Conservation (phyloP, 2,888 invertebrate species). For the Luperina testacea region DNA sequence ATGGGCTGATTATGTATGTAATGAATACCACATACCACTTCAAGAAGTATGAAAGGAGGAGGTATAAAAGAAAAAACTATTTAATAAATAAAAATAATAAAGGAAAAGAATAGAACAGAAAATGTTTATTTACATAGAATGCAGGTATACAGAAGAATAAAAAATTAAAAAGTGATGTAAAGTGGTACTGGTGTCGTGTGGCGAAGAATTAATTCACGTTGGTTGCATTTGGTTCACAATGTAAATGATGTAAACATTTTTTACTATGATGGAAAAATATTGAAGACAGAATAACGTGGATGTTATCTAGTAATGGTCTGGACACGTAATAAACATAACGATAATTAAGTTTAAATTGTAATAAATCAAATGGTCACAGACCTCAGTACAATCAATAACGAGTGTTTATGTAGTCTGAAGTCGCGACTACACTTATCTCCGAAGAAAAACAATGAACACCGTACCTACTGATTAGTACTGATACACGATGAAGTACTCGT, state of each 20-base stretch:
- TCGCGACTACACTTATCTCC: slow-evolving; percentile 59
- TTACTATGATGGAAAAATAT: neutral
- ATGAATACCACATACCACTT: neutral
- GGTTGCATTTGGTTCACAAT: neutral
- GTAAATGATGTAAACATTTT: neutral
- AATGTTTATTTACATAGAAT: neutral
- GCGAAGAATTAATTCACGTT: neutral
- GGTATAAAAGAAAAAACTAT: neutral
- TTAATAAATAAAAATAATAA: neutral
- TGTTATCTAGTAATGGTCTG: slow-evolving; percentile 14
- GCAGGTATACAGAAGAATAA: neutral
- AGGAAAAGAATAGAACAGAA: neutral
- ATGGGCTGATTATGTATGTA: no score
- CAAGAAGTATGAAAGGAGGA: neutral
- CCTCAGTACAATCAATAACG: slow-evolving; percentile 59
- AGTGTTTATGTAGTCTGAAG: slow-evolving; percentile 55
- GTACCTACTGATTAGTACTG: neutral
- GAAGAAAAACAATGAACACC: slow-evolving; percentile 56
- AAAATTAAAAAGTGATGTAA: neutral
- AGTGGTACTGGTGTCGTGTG: neutral
- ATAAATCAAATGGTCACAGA: slow-evolving; percentile 64
- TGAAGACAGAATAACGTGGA: slow-evolving; percentile 3
- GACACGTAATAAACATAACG: slow-evolving; percentile 27
- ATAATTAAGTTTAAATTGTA: slow-evolving; percentile 47
- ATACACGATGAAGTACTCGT: slow-evolving; percentile 13